Evolutionary conservation across 2,888 invertebrate genomes (phyloP), one percentile per base, ranked within the genome.

Genomic region (Polyommatus iphigenia): DNA sequence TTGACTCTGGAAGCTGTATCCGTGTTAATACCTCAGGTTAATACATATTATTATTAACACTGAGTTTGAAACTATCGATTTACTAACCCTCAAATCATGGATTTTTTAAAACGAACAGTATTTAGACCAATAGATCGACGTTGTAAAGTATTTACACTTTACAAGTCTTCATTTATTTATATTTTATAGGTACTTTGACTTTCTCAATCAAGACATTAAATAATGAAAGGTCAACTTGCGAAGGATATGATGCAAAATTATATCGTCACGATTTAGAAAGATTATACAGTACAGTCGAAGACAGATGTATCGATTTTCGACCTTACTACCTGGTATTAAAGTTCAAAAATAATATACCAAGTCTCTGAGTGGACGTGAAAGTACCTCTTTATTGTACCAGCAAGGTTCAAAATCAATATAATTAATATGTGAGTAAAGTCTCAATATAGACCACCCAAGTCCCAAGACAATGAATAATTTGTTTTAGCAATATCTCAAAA

Each of bases 391-490:
- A 54, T 75, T 50, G 75, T 75, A 18, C 24, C 18, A 24, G 24
- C 29, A 75, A 75, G 75, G 54, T 7, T 75, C 15, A 75, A 54
- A 75, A 46, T 77, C 29, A 13, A 72, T 73, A 18, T 54, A 76
- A 59, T 62, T 77, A 76, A 46, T 54, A 77, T 82, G 85, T 82
- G 84, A 90, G 90, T 89, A 90, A 93, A 91, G 90, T 87, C 86
- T 85, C 83, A 86, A 85, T 90, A 91, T 89, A 82, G 92, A 87
- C 92, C 92, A 89, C 92, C 91, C 90, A 87, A 71, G 78, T 89
- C 92, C 91, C 90, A 87, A 71, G 78, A 80, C 80, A 80, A 80
- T 81, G 78, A 88, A 91, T 92, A 88, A 91, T 92, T 91, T 90
- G 90, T 91, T 15, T 41, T 72, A 41, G 73, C 24, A 72, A 10